phyloP scores from a whole-genome alignment of 1,140 invertebrate species.

The Elysia chlorotica region DNA sequence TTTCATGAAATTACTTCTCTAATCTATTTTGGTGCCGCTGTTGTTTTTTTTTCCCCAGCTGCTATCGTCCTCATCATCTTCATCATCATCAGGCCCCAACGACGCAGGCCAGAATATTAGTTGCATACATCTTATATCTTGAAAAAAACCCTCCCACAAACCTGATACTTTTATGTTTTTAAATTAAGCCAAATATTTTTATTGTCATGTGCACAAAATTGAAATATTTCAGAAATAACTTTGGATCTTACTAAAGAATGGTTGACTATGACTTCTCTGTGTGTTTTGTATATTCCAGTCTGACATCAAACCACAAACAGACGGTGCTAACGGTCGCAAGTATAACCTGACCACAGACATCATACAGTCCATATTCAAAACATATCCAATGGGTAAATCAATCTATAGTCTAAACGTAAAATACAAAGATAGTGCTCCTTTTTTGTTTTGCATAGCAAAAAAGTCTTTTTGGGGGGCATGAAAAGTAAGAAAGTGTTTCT shows the following conservation, averaged over 20 bases:
- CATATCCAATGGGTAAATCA: constrained; percentile 88
- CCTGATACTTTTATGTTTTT: no score
- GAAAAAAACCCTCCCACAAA: no score
- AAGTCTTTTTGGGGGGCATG: no score
- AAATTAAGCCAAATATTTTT: no score
- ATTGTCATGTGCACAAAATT: neutral
- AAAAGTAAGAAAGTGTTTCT: no score
- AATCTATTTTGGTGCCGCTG: no score
- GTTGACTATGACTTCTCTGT: neutral
- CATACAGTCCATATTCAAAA: constrained; percentile 98
- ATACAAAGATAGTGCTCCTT: neutral
- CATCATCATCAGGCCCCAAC: constrained; percentile 77
- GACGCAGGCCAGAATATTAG: constrained; percentile 88
- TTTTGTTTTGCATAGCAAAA: no score
- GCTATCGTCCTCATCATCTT: constrained; percentile 6
- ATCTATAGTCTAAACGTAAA: neutral
- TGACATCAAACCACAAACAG: constrained; percentile 95
- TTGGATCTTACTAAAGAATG: no score
- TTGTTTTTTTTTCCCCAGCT: constrained; percentile 1
- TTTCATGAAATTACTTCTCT: no score
- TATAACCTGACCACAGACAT: constrained; percentile 97
- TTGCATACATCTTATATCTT: no score
- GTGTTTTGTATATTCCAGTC: constrained; percentile 64
- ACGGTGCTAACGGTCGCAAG: constrained; percentile 91
- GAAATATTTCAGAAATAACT: neutral